Conservation (phyloP, 2,797 vertebrate genomes). For the Hydrolagus colliei region DNA sequence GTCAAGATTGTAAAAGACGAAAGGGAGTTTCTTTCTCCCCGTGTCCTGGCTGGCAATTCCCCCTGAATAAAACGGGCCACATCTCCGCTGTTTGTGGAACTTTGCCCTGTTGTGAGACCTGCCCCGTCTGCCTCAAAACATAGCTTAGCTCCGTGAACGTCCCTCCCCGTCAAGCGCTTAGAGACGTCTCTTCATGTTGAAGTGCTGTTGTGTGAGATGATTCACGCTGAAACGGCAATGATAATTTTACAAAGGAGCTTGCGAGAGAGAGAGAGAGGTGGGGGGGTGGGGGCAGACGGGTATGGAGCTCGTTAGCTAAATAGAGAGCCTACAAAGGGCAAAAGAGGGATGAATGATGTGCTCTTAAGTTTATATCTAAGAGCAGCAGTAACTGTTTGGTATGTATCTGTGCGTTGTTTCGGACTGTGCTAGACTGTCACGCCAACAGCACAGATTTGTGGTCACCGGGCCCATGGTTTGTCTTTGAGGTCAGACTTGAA, state of each 20-base stretch:
- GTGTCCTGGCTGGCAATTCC: not conserved
- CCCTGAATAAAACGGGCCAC: too few species aligned
- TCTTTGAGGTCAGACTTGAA: slow-evolving; percentile 21
- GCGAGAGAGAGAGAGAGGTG: too few species aligned
- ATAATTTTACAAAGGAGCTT: too few species aligned
- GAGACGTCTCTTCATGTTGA: not conserved
- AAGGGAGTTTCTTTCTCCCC: not conserved
- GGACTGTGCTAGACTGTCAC: not conserved
- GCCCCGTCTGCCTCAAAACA: not conserved
- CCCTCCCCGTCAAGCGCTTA: not conserved
- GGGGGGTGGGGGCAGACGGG: too few species aligned
- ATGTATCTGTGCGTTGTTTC: slow-evolving; percentile 8
- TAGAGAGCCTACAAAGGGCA: not conserved
- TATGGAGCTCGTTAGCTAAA: not conserved
- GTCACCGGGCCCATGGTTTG: not conserved
- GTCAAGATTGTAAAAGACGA: not conserved
- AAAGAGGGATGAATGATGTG: not conserved
- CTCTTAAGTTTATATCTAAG: not conserved
- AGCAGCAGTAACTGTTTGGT: not conserved
- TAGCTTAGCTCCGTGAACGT: not conserved
- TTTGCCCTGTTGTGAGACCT: not conserved
- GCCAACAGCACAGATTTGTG: not conserved
- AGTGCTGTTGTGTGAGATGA: too few species aligned
- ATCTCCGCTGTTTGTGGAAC: not conserved
- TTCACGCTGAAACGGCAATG: too few species aligned